Evolutionary conservation across 2,888 invertebrate genomes (phyloP).

Genomic region (Seladonia tumulorum): DNA sequence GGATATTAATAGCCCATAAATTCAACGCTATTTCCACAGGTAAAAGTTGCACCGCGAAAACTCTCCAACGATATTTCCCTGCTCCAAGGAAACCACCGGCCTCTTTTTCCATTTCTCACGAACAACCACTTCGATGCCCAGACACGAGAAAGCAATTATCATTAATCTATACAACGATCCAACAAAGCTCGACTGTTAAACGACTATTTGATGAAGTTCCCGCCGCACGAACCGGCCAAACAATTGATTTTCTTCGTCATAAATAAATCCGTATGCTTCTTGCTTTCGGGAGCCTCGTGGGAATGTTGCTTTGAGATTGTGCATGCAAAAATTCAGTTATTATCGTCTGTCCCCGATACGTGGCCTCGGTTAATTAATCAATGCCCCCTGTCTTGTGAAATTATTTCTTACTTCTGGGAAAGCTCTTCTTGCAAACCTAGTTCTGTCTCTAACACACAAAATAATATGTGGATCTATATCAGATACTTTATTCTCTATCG

Average conservation of each 20-base stretch:
- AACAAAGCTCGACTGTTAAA: background rate
- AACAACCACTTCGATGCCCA: background rate
- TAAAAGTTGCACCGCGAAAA: constrained; percentile 50
- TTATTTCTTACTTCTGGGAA: no score
- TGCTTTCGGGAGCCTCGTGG: background rate
- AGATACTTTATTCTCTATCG: no score
- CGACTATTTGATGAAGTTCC: background rate
- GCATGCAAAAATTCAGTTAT: background rate
- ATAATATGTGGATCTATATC: no score
- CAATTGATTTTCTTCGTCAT: background rate
- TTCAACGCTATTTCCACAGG: constrained; percentile 61
- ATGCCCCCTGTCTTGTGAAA: no score
- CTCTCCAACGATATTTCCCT: constrained; percentile 16
- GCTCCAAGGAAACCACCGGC: constrained; percentile 17
- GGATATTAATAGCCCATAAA: constrained; percentile 64
- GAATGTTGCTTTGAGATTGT: background rate
- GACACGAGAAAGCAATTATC: background rate
- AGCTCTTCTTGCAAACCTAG: no score
- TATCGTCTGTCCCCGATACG: no score
- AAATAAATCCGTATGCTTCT: background rate
- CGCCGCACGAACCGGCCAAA: background rate
- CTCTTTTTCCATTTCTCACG: background rate
- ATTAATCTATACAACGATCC: constrained; percentile 7
- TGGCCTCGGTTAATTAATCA: no score
- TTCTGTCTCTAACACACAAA: no score